Conservation (phyloP, 1,140 invertebrate genomes). For the Zaprionus ghesquierei region DNA sequence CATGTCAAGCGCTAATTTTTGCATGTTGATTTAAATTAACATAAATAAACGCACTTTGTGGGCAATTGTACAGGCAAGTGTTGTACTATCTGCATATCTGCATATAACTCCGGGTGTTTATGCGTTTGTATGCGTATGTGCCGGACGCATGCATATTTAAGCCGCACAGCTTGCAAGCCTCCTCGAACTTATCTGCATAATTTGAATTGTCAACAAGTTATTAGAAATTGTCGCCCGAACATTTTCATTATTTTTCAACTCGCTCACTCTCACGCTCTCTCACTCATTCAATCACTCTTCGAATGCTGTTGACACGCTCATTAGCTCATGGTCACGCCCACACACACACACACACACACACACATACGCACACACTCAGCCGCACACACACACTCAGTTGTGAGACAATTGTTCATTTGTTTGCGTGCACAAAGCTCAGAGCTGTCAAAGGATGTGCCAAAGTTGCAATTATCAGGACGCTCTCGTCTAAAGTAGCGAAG, state of each 20-base stretch:
- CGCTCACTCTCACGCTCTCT: not conserved
- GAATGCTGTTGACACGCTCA: slow-evolving; percentile 27
- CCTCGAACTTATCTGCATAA: slow-evolving; percentile 36
- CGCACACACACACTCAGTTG: not conserved
- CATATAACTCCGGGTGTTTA: too few species aligned
- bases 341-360: not conserved
- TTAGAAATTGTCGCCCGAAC: slow-evolving; percentile 18
- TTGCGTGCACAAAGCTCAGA: not conserved
- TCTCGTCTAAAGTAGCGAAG: not conserved
- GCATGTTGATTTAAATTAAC: slow-evolving; percentile 49
- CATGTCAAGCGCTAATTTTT: slow-evolving; percentile 44
- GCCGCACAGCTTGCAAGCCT: not conserved
- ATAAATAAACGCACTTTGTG: slow-evolving; percentile 36
- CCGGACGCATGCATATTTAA: slow-evolving; percentile 28
- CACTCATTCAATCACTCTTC: not conserved
- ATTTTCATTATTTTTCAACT: slow-evolving; percentile 6
- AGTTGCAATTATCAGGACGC: not conserved
- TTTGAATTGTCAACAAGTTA: slow-evolving; percentile 46
- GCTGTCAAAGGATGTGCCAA: not conserved
- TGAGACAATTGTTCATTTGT: not conserved
- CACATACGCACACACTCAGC: not conserved
- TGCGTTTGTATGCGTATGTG: too few species aligned
- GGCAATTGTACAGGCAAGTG: not conserved
- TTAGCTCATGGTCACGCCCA: slow-evolving; percentile 20
- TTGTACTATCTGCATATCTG: not conserved